These are phyloP conservation scores for Phalacrocorax carbo DNA, from an alignment of 2,113 vertebrate genomes.

Conservation along the genomic window DNA sequence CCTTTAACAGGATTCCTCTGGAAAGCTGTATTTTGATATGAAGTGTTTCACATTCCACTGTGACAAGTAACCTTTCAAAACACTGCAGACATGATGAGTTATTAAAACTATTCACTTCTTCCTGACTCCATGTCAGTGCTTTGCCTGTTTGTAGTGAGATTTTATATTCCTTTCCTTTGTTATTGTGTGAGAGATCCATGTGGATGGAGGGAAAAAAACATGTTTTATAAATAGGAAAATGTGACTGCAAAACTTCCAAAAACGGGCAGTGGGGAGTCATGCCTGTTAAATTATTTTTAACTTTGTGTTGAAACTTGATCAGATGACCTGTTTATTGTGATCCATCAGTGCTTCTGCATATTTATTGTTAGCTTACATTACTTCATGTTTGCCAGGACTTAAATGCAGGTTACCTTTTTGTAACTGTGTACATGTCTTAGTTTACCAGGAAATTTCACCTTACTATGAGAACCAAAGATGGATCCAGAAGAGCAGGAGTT, in stretches of 20 bases:
- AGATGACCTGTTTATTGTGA: neutral
- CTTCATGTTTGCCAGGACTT: neutral
- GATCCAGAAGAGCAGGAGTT: constrained; percentile 93
- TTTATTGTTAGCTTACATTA: neutral
- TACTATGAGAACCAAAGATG: constrained; percentile 83
- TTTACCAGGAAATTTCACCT: neutral
- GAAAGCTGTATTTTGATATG: neutral
- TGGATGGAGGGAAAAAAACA: neutral
- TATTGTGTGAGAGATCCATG: neutral
- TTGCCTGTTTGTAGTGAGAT: neutral
- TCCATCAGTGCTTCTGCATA: neutral
- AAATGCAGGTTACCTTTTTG: neutral
- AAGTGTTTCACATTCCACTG: neutral
- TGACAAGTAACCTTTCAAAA: neutral
- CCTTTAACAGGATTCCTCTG: neutral
- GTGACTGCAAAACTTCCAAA: neutral
- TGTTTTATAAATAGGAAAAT: neutral
- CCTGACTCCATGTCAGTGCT: neutral
- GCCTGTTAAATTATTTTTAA: neutral
- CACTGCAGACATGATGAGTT: neutral
- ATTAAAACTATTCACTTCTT: neutral
- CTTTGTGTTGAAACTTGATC: neutral
- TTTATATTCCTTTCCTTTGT: neutral
- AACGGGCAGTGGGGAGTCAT: neutral
- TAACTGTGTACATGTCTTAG: constrained; percentile 1